phyloP scores from a whole-genome alignment of 2,888 invertebrate genomes.

The Cerastoderma edule region DNA sequence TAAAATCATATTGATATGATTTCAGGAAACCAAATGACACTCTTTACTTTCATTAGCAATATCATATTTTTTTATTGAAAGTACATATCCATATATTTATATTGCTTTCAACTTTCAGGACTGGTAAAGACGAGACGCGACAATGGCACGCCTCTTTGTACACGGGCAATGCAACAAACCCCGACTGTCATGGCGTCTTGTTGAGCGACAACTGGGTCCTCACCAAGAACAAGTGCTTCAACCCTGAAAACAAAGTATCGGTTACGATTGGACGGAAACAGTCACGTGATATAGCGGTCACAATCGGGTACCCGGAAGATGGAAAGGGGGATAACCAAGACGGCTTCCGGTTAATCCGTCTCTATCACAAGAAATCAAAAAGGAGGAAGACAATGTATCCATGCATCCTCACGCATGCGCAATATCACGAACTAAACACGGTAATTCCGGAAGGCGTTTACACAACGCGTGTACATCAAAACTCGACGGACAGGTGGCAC shows the following conservation, averaged over 20 bases:
- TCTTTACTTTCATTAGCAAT: too few species aligned
- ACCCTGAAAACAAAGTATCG: background rate
- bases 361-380: constrained; percentile 31
- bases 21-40: too few species aligned
- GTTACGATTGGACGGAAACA: constrained; percentile 7
- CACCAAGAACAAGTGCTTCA: constrained; percentile 47
- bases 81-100: too few species aligned
- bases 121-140: constrained; percentile 55
- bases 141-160: constrained; percentile 62
- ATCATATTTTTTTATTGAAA: too few species aligned
- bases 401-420: constrained; percentile 62
- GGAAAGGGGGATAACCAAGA: constrained; percentile 29
- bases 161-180: constrained; percentile 33
- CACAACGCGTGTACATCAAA: constrained; percentile 33
- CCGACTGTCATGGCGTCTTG: constrained; percentile 56
- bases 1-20: too few species aligned
- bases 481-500: constrained; percentile 31
- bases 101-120: constrained; percentile 43
- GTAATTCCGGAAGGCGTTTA: constrained; percentile 44
- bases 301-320: background rate
- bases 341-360: constrained; percentile 55
- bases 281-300: constrained; percentile 6
- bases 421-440: constrained; percentile 57
- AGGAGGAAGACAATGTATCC: constrained; percentile 35
- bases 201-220: constrained; percentile 61